Base-by-base conservation (phyloP, 1,140 invertebrate species). In the Eupeodes corollae region DNA sequence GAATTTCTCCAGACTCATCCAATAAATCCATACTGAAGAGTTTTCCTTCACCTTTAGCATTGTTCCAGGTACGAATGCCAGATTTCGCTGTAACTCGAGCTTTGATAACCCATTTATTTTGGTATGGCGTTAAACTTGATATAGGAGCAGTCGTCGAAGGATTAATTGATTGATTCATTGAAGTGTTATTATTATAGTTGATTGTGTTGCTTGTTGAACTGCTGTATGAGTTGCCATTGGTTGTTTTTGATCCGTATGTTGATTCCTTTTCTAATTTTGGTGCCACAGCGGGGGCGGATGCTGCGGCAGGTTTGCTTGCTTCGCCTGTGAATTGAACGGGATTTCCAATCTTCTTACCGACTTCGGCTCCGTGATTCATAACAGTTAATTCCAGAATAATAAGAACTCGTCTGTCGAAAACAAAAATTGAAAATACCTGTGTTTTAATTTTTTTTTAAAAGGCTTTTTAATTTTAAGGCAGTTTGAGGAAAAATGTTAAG, bases 1-100 rank as follows among this genome's bases (percentile, higher is more conserved):
- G 73, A 47, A 99, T 98, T 71, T 97, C 92, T 10, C 93, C 93
- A 56, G 80, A 88, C 54, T 95, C 88, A 73, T 99, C 97, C 44
- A 90, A 70, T 1, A 99, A 69, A 69, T 92, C 90, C 70, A 98
- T 83, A 54, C 79, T 89, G 61, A 99, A 99, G 1, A 99, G 71
- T 65, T 91, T 91, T 1, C 94, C 95, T 72, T 94, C 88, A 0
- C 94, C 92, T 43, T 79, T 77, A 1, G 89, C 83, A 70, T 97
- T 98, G 38, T 79, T 89, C 88, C 91, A 97, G 0, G 82, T 87
- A 50, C 85, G 77, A 32, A 98, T 83, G 1, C 70, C 60, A 8
- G 82, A 77, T 67, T 98, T 98, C 51, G 77, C 82, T 11, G 83
- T 87, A 0, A 98, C 86, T 38, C 93, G 75, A 19, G 83, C 96